Evolutionary conservation across 2,797 vertebrate species (phyloP), one percentile per base, ranked within the genome.

Genomic region (Potorous gilbertii): DNA sequence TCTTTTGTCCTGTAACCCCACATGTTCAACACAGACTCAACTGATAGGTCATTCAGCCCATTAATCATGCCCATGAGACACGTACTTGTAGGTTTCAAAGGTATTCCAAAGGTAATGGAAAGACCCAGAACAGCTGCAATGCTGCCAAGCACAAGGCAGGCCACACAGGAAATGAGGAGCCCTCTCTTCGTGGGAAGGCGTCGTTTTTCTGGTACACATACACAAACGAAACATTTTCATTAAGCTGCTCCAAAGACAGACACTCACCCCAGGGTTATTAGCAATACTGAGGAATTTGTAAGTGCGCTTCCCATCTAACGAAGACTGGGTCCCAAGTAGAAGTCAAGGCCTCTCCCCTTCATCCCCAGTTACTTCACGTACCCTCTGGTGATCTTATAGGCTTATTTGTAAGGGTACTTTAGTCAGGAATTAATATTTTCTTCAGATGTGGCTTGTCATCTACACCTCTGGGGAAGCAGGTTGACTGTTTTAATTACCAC

Each of bases 41-140:
- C 54, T 29, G 34, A 90, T n/a, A 93, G 55, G 31, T 93, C 90
- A n/a, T 29, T 46, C 14, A 94, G 40, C 54, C 40, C n/a, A n/a
- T 66, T n/a, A 0, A 13, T 40, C 81, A 14, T 55, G 40, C 40
- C 16, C 6, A 1, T 11, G 10, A 46, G 52, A 89, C 27, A 90
- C 96, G 16, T 95, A 97, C 96, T 54, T 96, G 90, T 81, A 55
- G 96, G 89, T 92, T 96, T 97, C 28, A 89, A 31, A 89, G 93
- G 95, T 59, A 94, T 95, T 92, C 97, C 94, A 55, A 97, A 96
- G 81, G 90, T 94, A 87, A 97, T 92, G 40, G 90, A 97, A 91
- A 97, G 92, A 55, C 96, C 31, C 10, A 91, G 95, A 10, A 46
- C 90, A 50, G 92, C 93, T 52, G 96, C 56, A 2, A 95, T 89